Base-by-base conservation (phyloP, 2,797 vertebrate species). In the Pseudotriccus pelzelni region DNA sequence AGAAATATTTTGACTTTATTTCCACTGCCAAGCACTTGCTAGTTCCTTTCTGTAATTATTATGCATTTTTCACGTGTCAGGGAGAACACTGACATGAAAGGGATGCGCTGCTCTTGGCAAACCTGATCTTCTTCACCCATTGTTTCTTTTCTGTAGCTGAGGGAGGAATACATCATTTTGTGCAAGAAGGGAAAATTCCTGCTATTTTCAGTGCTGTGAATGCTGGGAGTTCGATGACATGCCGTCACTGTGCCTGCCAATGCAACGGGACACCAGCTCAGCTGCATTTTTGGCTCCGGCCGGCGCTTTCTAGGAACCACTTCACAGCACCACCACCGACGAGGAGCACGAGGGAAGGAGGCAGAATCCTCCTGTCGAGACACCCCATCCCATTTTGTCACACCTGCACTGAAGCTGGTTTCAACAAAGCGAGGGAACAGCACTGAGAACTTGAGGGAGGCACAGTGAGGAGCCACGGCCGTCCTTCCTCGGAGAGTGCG, bases 1-100 rank as follows among this genome's bases (percentile, higher is more conserved):
- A 87, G 86, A 95, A 96, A 93, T 95, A 95, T 95, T 95, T 96
- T 92, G 81, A 95, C 86, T 95, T 59, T 84, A 82, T 90, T 95
- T 90, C 74, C 87, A 84, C 64, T 76, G 32, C 3, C 0, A 90
- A 84, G 52, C 0, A 1, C 70, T 78, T 82, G 21, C 63, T 95
- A 15, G 44, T 4, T 93, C 91, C 87, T 86, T 96, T 95, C 93
- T 90, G 49, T 94, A 88, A 94, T 96, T 93, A 94, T 76, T 63
- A 52, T 4, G 66, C 80, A 30, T 20, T 90, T 97, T 94, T 84
- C 59, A 70, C 6, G 0, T 84, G 87, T 94, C 92, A 94, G 87
- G 47, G 87, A 91, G 82, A 96, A 81, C 75, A 72, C 67, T 84
- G 91, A 90, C 89, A 93, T 94, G 82, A 96, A 96, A 91, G 82